Base-by-base conservation (phyloP, 2,888 invertebrate species). In the Rhamphomyia laevipes region DNA sequence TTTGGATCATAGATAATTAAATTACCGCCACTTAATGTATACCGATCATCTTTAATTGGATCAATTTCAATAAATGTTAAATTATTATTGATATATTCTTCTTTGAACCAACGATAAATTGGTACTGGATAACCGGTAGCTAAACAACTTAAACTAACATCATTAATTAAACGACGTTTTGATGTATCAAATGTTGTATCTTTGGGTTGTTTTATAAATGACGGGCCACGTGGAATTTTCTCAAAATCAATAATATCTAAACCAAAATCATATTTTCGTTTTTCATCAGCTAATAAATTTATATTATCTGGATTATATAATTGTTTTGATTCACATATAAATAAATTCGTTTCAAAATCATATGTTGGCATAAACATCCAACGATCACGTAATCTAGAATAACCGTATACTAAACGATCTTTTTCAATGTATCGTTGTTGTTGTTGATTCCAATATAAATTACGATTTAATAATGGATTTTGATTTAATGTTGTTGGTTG, bases 91-190 rank as follows among this genome's bases (percentile, higher is more conserved):
- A 84, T 79, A 65, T 88, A 92, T 58, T 87, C 83, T 72, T 92
- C 92, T 63, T 84, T 81, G 64, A 78, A 93, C 94, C 92, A 95
- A 61, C 84, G 80, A 63, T 95, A 95, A 0, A 79, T 80, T 0
- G 95, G 93, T 18, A 88, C 80, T 5, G 95, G 95, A 67, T 82
- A 93, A 0, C 93, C 94, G 55, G 81, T 86, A 56, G 89, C 88
- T 50, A 87, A 73, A 61, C 90, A 91, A 56, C 82, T 83, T 11
- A 94, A 66, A 10, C 84, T 77, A 1, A 90, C 81, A 70, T 87
- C 84, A 63, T 89, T 86, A 16, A 75, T 75, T 45, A 78, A 65
- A 55, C 79, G 79, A 55, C 80, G 77, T 59, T 79, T 80, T 11
- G 83, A 80, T 10, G 85, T 78, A 70, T 93, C 93, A 70, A 87